Conservation (phyloP, 2,888 invertebrate genomes). For the Esperia sulphurella region DNA sequence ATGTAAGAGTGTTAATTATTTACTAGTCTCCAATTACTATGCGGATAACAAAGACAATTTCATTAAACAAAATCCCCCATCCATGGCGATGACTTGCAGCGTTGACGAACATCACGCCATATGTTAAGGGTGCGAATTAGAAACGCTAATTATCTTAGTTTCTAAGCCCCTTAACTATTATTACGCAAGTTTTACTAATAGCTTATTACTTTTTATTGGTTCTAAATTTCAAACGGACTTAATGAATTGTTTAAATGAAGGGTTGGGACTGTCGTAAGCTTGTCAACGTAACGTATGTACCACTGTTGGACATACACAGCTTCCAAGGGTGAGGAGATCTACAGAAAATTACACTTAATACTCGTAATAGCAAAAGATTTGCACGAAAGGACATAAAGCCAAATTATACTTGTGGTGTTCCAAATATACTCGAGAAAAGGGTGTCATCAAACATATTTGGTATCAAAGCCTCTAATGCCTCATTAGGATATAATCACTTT, state of each 20-base stretch:
- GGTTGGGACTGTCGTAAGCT: slow-evolving; percentile 3
- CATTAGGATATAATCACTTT: slow-evolving; percentile 14
- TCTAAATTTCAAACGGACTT: slow-evolving; percentile 31
- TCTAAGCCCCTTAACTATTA: slow-evolving; percentile 17
- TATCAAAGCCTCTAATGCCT: slow-evolving; percentile 31
- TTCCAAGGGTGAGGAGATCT: too few species aligned
- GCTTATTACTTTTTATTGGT: slow-evolving; percentile 36
- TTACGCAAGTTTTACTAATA: slow-evolving; percentile 45
- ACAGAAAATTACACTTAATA: too few species aligned
- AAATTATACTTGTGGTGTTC: too few species aligned
- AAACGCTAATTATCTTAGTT: slow-evolving; percentile 54
- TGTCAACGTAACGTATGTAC: too few species aligned
- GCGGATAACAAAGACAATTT: background rate
- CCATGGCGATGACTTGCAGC: slow-evolving; percentile 52
- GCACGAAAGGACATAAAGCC: too few species aligned
- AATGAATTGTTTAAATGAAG: slow-evolving; percentile 8
- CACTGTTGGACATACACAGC: too few species aligned
- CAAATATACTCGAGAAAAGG: background rate
- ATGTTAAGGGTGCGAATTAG: slow-evolving; percentile 55
- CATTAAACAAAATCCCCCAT: slow-evolving; percentile 8
- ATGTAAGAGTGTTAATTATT: too few species aligned
- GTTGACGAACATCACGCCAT: slow-evolving; percentile 40
- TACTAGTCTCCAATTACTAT: too few species aligned
- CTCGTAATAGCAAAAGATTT: too few species aligned
- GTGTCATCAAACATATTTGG: slow-evolving; percentile 12